Evolutionary conservation across 2,888 invertebrate species (phyloP), one percentile per base, ranked within the genome.

Genomic region (Diaprepes abbreviatus): DNA sequence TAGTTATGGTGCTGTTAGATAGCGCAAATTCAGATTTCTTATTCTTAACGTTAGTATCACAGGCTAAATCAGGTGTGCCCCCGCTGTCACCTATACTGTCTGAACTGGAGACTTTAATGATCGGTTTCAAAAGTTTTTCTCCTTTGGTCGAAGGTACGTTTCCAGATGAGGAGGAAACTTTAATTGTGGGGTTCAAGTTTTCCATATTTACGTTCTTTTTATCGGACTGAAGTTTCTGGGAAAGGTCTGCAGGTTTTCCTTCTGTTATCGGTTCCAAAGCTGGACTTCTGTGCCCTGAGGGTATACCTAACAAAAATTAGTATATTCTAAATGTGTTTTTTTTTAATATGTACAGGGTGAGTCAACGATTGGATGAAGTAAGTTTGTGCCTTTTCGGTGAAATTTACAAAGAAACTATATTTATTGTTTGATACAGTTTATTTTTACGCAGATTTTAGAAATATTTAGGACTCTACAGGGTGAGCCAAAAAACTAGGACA

Each of bases 261-360:
- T 88, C 88, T 33, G 83, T 84, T n/a, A 88, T 88, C 0, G 88
- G 87, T 70, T 85, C 86, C 21, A 88, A 79, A 24, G 87, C 86
- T 0, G 88, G 87, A 66, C 84, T 84, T 4, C 83, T 74, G 66
- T 82, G 83, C 1, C 83, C 84, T 0, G 83, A 81, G 1, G 85
- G 84, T n/a, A 87, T 80, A 5, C 86, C 73, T 73, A 48, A 31
- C 66, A 70, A 24, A 12, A 17, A 17, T 2, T 24, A 12, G 50
- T 3, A 10, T 12, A 21, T n/a, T 21, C 21, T 3, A 9, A 14
- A 14, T 24, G n/a, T 4, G 9, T 9, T 17, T 4, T 50, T 21
- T 28, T 50, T 50, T 50, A 7, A 24, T 50, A 5, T 24, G 24
- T 21, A 24, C 6, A 24, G 10, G n/a, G n/a, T n/a, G n/a, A n/a